Evolutionary conservation across 2,113 vertebrate genomes (phyloP).

Genomic region (Lophochroa leadbeateri): DNA sequence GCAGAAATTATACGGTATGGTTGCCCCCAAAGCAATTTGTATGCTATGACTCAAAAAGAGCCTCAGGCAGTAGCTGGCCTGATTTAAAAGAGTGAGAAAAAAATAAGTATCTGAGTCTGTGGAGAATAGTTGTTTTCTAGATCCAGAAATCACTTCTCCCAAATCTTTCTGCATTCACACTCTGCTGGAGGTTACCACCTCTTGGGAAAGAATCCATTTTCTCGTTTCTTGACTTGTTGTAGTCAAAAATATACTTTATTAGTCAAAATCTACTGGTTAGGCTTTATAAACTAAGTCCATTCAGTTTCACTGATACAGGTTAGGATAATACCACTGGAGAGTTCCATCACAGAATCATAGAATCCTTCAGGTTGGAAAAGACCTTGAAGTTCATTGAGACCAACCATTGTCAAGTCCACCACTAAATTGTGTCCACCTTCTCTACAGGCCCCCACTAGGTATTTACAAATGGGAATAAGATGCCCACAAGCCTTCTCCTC

Average conservation of each 20-base stretch:
- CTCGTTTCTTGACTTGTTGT: background rate
- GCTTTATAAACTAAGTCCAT: background rate
- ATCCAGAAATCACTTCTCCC: background rate
- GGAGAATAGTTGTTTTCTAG: background rate
- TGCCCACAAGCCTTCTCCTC: background rate
- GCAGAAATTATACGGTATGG: background rate
- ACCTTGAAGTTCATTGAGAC: background rate
- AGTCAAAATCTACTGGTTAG: background rate
- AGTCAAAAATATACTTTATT: background rate
- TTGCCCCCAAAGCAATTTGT: constrained; percentile 26
- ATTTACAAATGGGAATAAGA: background rate
- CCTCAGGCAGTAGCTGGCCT: constrained; percentile 33
- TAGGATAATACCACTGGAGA: background rate
- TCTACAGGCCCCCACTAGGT: background rate
- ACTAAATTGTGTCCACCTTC: background rate
- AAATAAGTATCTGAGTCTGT: background rate
- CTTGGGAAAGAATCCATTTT: constrained; percentile 6
- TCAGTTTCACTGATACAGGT: background rate
- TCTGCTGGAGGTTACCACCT: constrained; percentile 10
- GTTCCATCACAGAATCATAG: background rate
- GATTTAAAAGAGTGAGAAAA: constrained; percentile 40
- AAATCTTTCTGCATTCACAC: constrained; percentile 25
- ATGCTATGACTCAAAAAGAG: constrained; percentile 15
- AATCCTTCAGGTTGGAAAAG: background rate
- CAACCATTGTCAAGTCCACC: background rate